Percentiles rank a stretch among this genome's conserved stretches.
phyloP scores from a whole-genome alignment of 64 coral and sea anemone genomes.

The Porites australiensis region DNA sequence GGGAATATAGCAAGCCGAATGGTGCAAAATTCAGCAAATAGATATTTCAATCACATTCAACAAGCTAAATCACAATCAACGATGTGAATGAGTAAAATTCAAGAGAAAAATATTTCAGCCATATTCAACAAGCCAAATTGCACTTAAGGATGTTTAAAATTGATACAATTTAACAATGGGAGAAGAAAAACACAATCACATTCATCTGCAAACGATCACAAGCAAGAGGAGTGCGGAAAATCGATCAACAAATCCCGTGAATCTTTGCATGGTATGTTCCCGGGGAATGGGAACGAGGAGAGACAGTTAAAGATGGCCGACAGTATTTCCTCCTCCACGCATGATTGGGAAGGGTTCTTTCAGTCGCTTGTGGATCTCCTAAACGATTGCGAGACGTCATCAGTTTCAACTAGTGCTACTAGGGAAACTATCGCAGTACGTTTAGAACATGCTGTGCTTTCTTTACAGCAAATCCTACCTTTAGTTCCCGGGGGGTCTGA shows the following conservation, averaged over 20 bases:
- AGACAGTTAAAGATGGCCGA: no score
- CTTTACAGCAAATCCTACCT: neutral
- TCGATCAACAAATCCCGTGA: conserved; percentile 21
- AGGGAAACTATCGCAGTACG: conserved; percentile 6
- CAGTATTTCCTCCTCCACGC: neutral
- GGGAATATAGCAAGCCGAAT: no score
- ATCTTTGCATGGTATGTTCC: conserved; percentile 25
- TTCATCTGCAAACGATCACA: conserved; percentile 5
- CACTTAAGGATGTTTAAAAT: conserved; percentile 29
- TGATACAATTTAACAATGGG: no score
- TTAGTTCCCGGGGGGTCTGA: no score
- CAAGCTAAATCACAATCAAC: conserved; percentile 29
- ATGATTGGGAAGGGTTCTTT: conserved; percentile 30
- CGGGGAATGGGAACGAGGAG: conserved; percentile 3
- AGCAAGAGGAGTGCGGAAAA: conserved; percentile 33
- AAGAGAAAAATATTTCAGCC: conserved; percentile 38
- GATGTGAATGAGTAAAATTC: conserved; percentile 26
- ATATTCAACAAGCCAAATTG: conserved; percentile 29
- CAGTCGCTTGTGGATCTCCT: conserved; percentile 24
- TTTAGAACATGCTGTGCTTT: conserved; percentile 12
- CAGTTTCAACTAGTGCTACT: conserved; percentile 36
- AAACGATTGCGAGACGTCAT: conserved; percentile 25
- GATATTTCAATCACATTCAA: conserved; percentile 25
- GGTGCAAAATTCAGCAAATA: conserved; percentile 7
- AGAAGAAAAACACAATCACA: conserved; percentile 17